These are phyloP conservation scores for Eubasilissa splendida DNA, from an alignment of 2,888 invertebrate genomes.

Conservation along the genomic window DNA sequence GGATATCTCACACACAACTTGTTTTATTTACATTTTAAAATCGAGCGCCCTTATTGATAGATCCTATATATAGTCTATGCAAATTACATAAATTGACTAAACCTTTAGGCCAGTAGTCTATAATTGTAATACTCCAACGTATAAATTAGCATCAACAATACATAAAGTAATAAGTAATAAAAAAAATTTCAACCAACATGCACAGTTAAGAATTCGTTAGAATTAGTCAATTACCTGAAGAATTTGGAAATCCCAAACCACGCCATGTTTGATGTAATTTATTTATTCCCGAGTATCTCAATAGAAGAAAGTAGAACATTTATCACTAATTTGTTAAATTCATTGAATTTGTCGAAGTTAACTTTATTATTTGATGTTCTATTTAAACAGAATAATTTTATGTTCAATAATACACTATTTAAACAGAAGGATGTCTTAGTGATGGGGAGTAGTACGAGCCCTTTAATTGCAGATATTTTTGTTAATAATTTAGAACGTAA, in stretches of 20 bases:
- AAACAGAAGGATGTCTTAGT: constrained; percentile 9
- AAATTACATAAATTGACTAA: too few relatives aligned
- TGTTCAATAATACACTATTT: neutral
- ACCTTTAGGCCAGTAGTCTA: too few relatives aligned
- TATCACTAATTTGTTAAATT: neutral
- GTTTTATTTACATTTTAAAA: too few relatives aligned
- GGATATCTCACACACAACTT: too few relatives aligned
- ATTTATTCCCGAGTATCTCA: neutral
- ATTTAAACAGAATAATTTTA: neutral
- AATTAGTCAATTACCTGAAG: constrained; percentile 1
- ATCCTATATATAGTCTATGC: too few relatives aligned
- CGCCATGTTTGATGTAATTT: neutral
- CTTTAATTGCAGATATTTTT: constrained; percentile 3
- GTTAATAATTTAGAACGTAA: neutral
- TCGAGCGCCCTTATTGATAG: too few relatives aligned
- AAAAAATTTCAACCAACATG: neutral
- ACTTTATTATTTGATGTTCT: neutral
- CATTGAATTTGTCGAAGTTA: neutral
- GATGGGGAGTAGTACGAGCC: constrained; percentile 2
- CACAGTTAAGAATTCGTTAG: neutral
- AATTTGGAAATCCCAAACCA: neutral
- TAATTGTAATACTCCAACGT: too few relatives aligned
- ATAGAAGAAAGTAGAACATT: neutral
- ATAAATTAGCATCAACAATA: neutral
- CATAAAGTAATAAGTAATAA: neutral